Conservation (phyloP, 1,140 invertebrate species). For the Drosophila subobscura region DNA sequence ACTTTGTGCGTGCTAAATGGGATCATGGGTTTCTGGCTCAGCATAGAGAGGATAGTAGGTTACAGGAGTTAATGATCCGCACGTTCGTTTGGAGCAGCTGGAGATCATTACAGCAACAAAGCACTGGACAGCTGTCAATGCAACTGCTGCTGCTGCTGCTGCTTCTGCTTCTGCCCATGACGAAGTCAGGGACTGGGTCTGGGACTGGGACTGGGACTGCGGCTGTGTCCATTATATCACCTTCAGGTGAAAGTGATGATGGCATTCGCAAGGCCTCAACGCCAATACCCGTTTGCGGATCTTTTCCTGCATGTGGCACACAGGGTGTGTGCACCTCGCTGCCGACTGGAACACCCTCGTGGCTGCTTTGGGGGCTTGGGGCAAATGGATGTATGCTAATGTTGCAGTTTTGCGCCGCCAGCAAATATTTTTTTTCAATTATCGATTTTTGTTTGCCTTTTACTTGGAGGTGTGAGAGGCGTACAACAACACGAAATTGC, state of each 20-base stretch:
- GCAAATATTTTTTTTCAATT: slow-evolving; percentile 76
- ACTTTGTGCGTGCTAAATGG: slow-evolving; percentile 44
- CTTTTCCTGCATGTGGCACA: slow-evolving; percentile 68
- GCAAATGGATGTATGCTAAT: slow-evolving; percentile 62
- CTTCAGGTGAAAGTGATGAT: slow-evolving; percentile 80
- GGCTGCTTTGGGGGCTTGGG: slow-evolving; percentile 8
- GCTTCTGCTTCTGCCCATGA: slow-evolving; percentile 16
- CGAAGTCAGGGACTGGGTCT: slow-evolving; percentile 3
- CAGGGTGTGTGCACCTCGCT: slow-evolving; percentile 33
- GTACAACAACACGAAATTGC: slow-evolving; percentile 10
- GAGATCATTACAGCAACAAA: slow-evolving; percentile 2
- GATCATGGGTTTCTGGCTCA: slow-evolving; percentile 46
- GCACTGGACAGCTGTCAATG: slow-evolving; percentile 17
- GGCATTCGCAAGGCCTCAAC: slow-evolving; percentile 60
- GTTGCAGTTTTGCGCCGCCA: slow-evolving; percentile 43
- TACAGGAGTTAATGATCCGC: not conserved
- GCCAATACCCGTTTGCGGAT: slow-evolving; percentile 62
- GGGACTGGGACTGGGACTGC: slow-evolving; percentile 32
- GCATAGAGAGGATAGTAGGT: no score
- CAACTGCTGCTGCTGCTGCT: slow-evolving; percentile 31
- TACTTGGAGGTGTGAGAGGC: slow-evolving; percentile 34
- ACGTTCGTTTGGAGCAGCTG: not conserved
- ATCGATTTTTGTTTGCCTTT: slow-evolving; percentile 70
- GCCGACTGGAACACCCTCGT: slow-evolving; percentile 35
- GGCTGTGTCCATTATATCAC: slow-evolving; percentile 78